Evolutionary conservation across 2,113 vertebrate species (phyloP).

Genomic region (Rousettus leschenaultii): DNA sequence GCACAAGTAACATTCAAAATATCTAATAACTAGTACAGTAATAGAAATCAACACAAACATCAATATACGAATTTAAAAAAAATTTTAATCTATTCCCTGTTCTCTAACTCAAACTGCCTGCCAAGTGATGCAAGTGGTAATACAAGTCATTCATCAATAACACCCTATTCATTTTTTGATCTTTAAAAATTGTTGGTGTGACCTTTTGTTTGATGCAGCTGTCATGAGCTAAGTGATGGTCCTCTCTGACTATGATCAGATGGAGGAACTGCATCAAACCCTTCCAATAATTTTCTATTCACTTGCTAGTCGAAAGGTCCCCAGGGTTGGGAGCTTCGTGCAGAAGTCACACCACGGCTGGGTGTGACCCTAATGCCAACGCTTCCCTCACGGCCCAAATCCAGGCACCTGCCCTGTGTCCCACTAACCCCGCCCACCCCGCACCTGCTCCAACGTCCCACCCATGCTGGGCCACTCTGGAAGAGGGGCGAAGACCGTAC

Average conservation of each 20-base stretch:
- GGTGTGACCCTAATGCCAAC: fast-evolving
- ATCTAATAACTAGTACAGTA: not conserved
- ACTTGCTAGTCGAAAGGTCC: not conserved
- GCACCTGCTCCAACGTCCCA: not conserved
- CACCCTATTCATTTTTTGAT: not conserved
- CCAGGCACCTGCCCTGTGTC: not conserved
- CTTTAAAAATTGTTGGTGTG: not conserved
- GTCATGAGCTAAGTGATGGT: not conserved
- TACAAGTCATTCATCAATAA: not conserved
- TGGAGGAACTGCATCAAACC: not conserved
- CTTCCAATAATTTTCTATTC: not conserved
- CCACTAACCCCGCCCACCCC: not conserved
- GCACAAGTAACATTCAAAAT: not conserved
- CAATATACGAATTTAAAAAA: not conserved
- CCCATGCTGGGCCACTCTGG: not conserved
- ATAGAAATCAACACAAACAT: not conserved
- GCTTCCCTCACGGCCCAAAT: not conserved
- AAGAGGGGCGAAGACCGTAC: not conserved
- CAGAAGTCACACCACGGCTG: not conserved
- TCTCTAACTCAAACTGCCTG: not conserved
- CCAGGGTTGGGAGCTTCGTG: not conserved
- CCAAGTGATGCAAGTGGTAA: not conserved
- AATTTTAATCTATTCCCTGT: not conserved
- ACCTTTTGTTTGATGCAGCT: slow-evolving; percentile 9
- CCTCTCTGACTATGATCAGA: not conserved